Conservation (phyloP, 2,113 vertebrate species). For the Canis aureus region DNA sequence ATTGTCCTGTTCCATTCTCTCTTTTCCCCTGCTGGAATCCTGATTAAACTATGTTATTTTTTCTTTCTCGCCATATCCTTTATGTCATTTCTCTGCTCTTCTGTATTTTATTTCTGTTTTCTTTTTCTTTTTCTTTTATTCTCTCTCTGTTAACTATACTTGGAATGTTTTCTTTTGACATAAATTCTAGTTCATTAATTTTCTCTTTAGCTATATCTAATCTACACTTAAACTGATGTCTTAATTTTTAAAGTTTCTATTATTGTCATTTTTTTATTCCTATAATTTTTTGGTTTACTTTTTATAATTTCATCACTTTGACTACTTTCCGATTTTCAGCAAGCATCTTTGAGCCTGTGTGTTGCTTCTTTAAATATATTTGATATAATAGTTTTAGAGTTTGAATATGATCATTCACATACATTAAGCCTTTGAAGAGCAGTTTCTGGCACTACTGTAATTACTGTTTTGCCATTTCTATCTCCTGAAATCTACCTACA, state of each 20-base stretch:
- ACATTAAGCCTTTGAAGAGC: neutral
- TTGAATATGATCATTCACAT: neutral
- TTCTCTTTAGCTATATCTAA: neutral
- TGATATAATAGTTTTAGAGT: neutral
- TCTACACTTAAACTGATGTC: neutral
- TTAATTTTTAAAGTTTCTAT: neutral
- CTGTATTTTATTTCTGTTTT: neutral
- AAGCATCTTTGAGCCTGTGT: neutral
- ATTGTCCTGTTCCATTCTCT: neutral
- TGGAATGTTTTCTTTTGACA: neutral
- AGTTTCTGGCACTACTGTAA: neutral
- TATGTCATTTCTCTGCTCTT: neutral
- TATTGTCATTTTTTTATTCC: neutral
- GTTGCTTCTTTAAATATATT: neutral
- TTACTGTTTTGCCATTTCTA: neutral
- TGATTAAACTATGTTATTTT: neutral
- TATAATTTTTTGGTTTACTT: neutral
- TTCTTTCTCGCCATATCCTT: neutral
- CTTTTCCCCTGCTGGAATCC: neutral
- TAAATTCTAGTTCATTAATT: neutral
- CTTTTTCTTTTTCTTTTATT: neutral
- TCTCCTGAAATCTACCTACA: neutral
- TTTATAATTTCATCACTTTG: neutral
- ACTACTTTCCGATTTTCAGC: neutral
- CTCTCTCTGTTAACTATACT: neutral